A percentile compares a stretch with the other conserved stretches of the same genome.
Evolutionary conservation across 2,797 vertebrate genomes (phyloP).

Genomic region (Crenuchus spilurus): DNA sequence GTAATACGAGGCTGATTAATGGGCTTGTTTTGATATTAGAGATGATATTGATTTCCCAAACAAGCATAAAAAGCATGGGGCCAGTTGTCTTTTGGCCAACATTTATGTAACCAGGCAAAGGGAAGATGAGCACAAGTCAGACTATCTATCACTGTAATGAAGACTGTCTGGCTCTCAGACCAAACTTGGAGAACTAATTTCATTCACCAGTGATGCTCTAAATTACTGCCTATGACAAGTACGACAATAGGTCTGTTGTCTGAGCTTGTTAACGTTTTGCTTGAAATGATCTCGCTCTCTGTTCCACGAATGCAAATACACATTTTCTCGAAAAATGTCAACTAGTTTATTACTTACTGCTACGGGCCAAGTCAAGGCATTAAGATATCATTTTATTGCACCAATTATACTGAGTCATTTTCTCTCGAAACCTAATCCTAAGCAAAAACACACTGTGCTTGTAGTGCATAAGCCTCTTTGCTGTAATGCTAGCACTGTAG

Average conservation of each 20-base stretch:
- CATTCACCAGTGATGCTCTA: constrained; percentile 68
- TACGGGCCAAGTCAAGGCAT: neutral
- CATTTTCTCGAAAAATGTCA: constrained; percentile 12
- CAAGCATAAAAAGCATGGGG: constrained; percentile 17
- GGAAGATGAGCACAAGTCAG: constrained; percentile 61
- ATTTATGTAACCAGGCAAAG: constrained; percentile 53
- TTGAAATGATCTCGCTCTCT: neutral
- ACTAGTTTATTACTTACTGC: neutral
- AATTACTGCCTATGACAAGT: constrained; percentile 68
- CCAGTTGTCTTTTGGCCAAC: constrained; percentile 31
- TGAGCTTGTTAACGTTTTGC: constrained; percentile 15
- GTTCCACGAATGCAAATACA: neutral
- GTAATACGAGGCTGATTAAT: constrained; percentile 35
- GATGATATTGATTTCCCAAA: constrained; percentile 37
- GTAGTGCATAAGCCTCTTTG: neutral
- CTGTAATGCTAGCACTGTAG: constrained; percentile 5
- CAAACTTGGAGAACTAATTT: constrained; percentile 72
- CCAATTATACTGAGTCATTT: neutral
- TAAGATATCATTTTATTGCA: constrained; percentile 16
- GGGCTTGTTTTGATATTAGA: constrained; percentile 10
- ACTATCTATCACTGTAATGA: constrained; percentile 70
- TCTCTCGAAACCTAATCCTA: constrained; percentile 1
- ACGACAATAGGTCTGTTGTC: constrained; percentile 38
- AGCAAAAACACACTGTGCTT: neutral
- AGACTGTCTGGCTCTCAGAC: constrained; percentile 66